phyloP scores from a whole-genome alignment of 2,113 vertebrate species.

The Gadus macrocephalus region DNA sequence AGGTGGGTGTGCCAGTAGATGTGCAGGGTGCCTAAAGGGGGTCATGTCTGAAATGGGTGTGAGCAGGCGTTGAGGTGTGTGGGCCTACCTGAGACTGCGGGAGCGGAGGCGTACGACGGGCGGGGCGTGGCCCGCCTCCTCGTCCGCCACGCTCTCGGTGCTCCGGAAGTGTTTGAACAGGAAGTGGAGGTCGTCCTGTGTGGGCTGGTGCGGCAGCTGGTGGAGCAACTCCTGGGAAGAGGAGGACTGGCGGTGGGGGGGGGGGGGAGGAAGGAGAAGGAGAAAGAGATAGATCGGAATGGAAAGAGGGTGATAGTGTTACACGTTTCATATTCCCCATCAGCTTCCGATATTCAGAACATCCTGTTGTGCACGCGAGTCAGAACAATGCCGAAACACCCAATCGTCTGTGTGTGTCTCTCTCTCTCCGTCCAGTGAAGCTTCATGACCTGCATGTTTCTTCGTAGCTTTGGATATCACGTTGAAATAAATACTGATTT shows the following conservation, averaged over 20 bases:
- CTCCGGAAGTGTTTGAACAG: conserved; percentile 96
- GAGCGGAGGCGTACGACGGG: conserved; percentile 82
- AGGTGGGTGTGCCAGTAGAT: no score
- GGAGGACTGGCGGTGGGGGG: conserved; percentile 72
- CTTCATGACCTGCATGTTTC: no score
- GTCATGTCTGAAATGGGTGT: no score
- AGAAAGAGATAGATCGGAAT: background rate
- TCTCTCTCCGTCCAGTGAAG: no score
- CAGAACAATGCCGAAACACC: conserved; percentile 9
- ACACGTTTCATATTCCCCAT: background rate
- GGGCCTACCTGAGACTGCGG: conserved; percentile 81
- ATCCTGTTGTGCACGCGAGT: conserved; percentile 31
- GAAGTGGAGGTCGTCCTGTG: conserved; percentile 89
- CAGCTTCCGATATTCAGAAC: conserved; percentile 26
- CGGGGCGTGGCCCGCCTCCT: conserved; percentile 73
- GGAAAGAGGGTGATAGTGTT: background rate
- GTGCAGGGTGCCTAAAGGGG: no score
- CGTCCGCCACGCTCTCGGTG: conserved; percentile 80
- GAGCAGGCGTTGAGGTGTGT: background rate
- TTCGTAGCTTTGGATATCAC: no score
- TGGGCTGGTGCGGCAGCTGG: conserved; percentile 93
- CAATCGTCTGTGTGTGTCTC: no score
- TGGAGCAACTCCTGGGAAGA: conserved; percentile 93
- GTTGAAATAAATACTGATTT: no score
- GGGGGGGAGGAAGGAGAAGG: background rate